A percentile compares a stretch with the other conserved stretches of the same genome.
phyloP scores from a whole-genome alignment of 2,797 vertebrate species.

The Leptatherina wallacei region DNA sequence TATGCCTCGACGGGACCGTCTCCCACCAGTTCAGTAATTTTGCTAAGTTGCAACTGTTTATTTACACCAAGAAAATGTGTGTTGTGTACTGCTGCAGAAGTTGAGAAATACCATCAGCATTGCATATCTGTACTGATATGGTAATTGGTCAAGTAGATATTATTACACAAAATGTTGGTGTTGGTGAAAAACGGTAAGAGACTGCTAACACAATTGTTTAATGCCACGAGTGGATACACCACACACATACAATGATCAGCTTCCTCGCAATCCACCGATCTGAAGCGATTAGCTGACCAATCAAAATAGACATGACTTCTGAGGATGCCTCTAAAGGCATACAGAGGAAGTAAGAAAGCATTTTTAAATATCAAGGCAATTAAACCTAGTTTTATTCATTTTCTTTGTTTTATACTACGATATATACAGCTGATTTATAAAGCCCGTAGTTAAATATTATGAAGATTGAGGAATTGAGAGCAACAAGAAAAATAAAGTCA shows the following conservation, averaged over 20 bases:
- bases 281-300: background rate
- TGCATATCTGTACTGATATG: no score
- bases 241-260: background rate
- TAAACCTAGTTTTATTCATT: background rate
- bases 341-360: background rate
- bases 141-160: no score
- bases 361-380: background rate
- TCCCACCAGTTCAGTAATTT: no score
- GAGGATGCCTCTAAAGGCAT: background rate
- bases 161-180: no score
- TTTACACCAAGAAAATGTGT: no score
- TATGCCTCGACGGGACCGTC: no score
- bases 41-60: no score
- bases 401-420: background rate
- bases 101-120: no score
- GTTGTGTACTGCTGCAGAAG: no score
- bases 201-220: no score
- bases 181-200: no score
- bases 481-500: slow-evolving; percentile 7
- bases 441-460: no score
- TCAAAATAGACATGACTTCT: background rate
- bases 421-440: background rate
- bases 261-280: background rate
- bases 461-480: background rate
- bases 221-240: background rate